Evolutionary conservation across 2,888 invertebrate genomes (phyloP).

Genomic region (Trachelus stipa): DNA sequence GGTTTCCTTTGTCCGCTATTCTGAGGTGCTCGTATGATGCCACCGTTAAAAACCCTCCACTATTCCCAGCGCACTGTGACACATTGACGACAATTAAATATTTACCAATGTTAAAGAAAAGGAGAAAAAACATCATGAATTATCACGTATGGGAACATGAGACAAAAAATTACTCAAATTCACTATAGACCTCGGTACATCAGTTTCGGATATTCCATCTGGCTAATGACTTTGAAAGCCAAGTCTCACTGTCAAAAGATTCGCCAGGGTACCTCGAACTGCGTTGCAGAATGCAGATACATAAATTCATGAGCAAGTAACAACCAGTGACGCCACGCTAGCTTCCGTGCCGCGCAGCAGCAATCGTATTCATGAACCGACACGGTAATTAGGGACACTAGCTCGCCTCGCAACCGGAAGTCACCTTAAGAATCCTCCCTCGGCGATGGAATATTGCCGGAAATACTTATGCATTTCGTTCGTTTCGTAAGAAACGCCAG

Average conservation of each 20-base stretch:
- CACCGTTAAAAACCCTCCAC: not conserved
- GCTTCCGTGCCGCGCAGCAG: constrained; percentile 62
- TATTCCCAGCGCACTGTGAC: not conserved
- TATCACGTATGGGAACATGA: no score
- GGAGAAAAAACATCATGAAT: no score
- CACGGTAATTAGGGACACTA: constrained; percentile 67
- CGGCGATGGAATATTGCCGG: constrained; percentile 58
- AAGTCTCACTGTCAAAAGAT: constrained; percentile 6
- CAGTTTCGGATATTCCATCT: no score
- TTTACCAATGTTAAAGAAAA: no score
- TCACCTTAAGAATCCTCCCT: constrained; percentile 64
- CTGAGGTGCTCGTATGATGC: not conserved
- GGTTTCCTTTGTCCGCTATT: constrained; percentile 59
- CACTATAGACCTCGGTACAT: no score
- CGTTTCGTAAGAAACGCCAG: constrained; percentile 54
- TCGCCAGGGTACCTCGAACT: constrained; percentile 50
- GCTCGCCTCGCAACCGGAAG: constrained; percentile 65
- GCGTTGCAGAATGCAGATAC: constrained; percentile 65
- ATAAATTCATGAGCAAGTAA: constrained; percentile 66
- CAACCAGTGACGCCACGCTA: constrained; percentile 66
- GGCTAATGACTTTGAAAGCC: no score
- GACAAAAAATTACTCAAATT: no score
- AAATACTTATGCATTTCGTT: constrained; percentile 65
- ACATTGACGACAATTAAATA: not conserved
- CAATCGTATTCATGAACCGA: constrained; percentile 67